These are phyloP conservation scores for Coregonus sp. DNA, from an alignment of 2,797 vertebrate species.

Conservation along the genomic window DNA sequence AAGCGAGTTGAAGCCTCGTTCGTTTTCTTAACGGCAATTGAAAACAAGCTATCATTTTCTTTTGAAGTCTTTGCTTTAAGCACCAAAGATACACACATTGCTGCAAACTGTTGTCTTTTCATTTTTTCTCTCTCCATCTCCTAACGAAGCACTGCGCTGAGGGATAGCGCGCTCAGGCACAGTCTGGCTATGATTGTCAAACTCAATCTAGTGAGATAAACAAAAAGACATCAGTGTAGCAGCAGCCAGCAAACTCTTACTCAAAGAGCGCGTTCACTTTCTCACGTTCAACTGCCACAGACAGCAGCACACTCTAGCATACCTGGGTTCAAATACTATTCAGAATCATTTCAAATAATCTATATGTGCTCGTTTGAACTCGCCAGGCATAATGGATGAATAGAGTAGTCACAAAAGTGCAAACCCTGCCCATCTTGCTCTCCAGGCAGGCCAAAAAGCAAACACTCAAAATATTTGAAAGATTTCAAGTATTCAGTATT, in stretches of 20 bases:
- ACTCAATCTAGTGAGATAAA: conserved; percentile 55
- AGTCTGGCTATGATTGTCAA: conserved; percentile 52
- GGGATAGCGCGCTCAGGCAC: conserved; percentile 24
- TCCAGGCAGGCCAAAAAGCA: background rate
- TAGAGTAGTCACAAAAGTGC: background rate
- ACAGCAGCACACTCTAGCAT: background rate
- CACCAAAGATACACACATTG: background rate
- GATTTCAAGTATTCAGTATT: no score
- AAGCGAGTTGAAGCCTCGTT: no score
- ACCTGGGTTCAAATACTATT: background rate
- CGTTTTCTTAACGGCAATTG: background rate
- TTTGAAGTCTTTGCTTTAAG: background rate
- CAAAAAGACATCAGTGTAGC: conserved; percentile 14
- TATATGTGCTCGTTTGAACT: background rate
- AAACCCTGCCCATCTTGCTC: background rate
- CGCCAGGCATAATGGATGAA: background rate
- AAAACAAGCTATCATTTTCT: background rate
- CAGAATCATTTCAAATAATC: background rate
- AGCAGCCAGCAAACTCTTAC: background rate
- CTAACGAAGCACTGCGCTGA: conserved; percentile 36
- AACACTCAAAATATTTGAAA: no score
- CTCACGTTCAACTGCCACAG: background rate
- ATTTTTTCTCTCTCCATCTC: conserved; percentile 17
- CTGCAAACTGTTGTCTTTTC: background rate
- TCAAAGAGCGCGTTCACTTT: conserved; percentile 6